Evolutionary conservation across 2,113 vertebrate genomes (phyloP).

Genomic region (Peromyscus polionotus): DNA sequence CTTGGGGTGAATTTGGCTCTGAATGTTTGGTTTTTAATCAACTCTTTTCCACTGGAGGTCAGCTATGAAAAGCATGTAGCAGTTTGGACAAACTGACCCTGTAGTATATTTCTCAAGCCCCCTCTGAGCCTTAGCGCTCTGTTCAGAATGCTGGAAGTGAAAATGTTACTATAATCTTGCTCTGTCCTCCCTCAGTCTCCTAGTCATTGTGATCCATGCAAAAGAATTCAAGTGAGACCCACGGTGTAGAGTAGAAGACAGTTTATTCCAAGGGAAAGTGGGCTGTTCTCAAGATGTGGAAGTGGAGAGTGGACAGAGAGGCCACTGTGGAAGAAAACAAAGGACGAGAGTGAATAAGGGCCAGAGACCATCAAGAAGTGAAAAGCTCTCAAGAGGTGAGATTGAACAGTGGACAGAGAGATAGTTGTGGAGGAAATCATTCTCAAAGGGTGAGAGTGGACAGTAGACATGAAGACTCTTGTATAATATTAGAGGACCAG

Average conservation of each 20-base stretch:
- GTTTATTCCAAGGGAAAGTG: no score
- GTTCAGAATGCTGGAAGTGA: background rate
- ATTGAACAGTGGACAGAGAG: background rate
- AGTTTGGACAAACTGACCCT: background rate
- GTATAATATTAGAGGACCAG: no score
- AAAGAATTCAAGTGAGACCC: background rate
- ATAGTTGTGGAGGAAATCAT: background rate
- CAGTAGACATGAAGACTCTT: background rate
- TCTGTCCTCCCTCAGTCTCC: background rate
- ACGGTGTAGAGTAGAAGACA: background rate
- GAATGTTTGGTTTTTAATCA: background rate
- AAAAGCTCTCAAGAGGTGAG: background rate
- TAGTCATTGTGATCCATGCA: background rate
- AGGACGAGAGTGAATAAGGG: background rate
- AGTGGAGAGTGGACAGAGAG: background rate
- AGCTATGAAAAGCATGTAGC: background rate
- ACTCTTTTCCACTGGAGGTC: background rate
- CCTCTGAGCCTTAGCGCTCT: background rate
- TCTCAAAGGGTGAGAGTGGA: background rate
- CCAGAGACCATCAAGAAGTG: background rate
- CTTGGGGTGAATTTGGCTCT: background rate
- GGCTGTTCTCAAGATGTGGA: background rate
- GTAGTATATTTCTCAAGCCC: background rate
- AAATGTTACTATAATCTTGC: background rate
- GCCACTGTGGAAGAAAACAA: background rate